Evolutionary conservation across 2,888 invertebrate species (phyloP).

Genomic region (Lasioglossum lativentre): DNA sequence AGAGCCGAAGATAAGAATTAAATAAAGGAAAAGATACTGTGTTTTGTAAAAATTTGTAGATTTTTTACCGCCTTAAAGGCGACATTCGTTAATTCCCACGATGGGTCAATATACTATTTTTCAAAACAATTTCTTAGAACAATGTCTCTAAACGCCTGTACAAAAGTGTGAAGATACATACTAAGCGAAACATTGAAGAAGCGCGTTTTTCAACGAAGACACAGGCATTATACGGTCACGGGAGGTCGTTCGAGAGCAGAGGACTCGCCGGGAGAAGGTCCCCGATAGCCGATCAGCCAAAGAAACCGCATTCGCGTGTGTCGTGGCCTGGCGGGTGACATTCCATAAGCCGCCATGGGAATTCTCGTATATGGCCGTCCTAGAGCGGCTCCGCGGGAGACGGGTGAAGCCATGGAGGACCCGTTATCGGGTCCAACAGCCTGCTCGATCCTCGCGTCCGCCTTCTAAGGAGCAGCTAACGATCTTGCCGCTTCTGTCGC

Average conservation of each 20-base stretch:
- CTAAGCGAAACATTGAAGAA: not conserved
- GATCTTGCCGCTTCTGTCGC: constrained; percentile 61
- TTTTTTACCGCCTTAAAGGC: too few species aligned
- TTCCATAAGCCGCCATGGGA: constrained; percentile 71
- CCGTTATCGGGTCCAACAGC: constrained; percentile 73
- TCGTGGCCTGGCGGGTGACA: constrained; percentile 65
- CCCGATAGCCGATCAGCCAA: constrained; percentile 39
- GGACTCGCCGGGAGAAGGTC: constrained; percentile 28
- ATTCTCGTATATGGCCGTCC: constrained; percentile 72
- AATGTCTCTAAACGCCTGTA: not conserved
- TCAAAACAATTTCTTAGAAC: not conserved
- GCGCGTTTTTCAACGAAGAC: not conserved
- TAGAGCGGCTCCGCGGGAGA: constrained; percentile 50
- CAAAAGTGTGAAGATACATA: not conserved
- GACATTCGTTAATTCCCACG: too few species aligned
- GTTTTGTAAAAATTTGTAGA: too few species aligned
- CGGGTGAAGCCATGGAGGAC: constrained; percentile 53
- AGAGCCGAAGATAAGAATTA: too few species aligned
- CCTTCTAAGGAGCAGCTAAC: constrained; percentile 67
- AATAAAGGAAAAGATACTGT: too few species aligned
- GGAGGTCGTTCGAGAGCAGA: constrained; percentile 35
- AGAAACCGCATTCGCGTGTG: constrained; percentile 37
- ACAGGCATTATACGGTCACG: constrained; percentile 35
- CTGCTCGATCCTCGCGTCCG: constrained; percentile 58
- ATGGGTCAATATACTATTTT: too few species aligned